Percentiles rank a stretch among this genome's conserved stretches.
phyloP scores from a whole-genome alignment of 2,797 vertebrate genomes.

The Notolepis coatsorum region DNA sequence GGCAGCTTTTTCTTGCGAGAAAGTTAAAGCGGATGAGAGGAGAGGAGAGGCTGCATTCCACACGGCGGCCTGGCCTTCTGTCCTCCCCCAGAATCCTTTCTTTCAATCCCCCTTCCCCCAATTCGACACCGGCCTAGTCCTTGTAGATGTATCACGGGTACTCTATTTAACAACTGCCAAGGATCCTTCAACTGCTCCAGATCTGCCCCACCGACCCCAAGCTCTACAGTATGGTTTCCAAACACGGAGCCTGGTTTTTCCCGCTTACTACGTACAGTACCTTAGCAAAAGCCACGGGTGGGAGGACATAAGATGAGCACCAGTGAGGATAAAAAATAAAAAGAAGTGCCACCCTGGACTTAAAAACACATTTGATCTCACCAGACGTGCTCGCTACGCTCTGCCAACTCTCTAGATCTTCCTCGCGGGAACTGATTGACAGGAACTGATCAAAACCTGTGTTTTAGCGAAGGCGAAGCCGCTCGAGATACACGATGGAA shows the following conservation, averaged over 20 bases:
- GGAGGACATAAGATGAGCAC: conserved; percentile 25
- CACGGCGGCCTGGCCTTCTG: conserved; percentile 24
- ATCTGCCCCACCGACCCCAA: conserved; percentile 25
- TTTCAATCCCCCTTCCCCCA: conserved; percentile 7
- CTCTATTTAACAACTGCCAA: conserved; percentile 48
- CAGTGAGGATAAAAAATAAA: too few species aligned
- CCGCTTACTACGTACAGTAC: conserved; percentile 15
- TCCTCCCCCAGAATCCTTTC: conserved; percentile 14
- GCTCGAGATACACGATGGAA: conserved; percentile 26
- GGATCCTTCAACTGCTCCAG: conserved; percentile 26
- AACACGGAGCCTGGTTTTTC: conserved; percentile 25
- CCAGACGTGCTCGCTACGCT: not conserved
- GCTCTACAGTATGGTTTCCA: conserved; percentile 42
- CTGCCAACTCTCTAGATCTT: conserved; percentile 21
- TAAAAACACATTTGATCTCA: not conserved
- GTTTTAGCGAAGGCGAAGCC: conserved; percentile 15
- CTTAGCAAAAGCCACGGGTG: conserved; percentile 36
- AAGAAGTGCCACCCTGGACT: not conserved
- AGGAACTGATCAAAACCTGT: not conserved
- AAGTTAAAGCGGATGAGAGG: conserved; percentile 43
- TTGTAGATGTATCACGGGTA: conserved; percentile 35
- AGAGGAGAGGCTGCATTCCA: conserved; percentile 40
- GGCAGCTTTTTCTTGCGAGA: conserved; percentile 26
- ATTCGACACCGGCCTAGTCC: conserved; percentile 15
- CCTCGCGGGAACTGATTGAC: conserved; percentile 7